Base-by-base conservation (phyloP, 1,140 invertebrate species). In the Centruroides vittatus region DNA sequence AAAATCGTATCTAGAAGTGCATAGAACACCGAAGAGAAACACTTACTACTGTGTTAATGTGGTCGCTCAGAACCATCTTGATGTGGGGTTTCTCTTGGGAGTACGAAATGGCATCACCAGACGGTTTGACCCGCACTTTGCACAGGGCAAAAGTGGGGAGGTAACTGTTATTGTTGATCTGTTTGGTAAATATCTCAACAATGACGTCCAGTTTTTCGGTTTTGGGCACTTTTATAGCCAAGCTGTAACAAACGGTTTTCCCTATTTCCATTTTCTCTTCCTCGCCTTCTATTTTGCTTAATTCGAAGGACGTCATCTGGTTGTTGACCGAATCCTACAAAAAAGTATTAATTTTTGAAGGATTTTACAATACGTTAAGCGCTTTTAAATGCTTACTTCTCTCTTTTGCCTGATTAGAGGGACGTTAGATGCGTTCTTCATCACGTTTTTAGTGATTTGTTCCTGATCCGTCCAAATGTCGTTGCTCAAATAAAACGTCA, bases 131-230 rank as follows among this genome's bases (percentile, higher is more conserved):
- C 7, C 50, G 48, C 0, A 68, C 57, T 12, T 63, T 65, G 51
- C 64, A 70, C 1, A 70, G 23, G 4, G 66, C 65, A 34, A 70
- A 59, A 11, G 66, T 59, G 10, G 66, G 51, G 35, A 65, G 55
- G 54, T 65, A 58, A 54, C 63, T 58, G 41, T 60, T 53, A 60
- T 64, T 59, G 47, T 49, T 58, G 7, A 63, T 59, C n/a, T 70
- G 68, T 48, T 65, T 68, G 13, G 69, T 69, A 51, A 69, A 69
- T 9, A 70, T 63, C 12, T 70, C 69, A 3, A 70, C 61, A 0
- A 67, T 58, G n/a, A 70, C 41, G 35, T 70, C 69, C 61, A 70
- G 67, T n/a, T 57, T 56, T 6, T 60, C 55, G 0, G 65, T 64
- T 57, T 63, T 47, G 7, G 66, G 66, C 5, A 67, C 12, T 4